Evolutionary conservation across 2,797 vertebrate genomes (phyloP), one percentile per base, ranked within the genome.

Genomic region (Acanthornis magna): DNA sequence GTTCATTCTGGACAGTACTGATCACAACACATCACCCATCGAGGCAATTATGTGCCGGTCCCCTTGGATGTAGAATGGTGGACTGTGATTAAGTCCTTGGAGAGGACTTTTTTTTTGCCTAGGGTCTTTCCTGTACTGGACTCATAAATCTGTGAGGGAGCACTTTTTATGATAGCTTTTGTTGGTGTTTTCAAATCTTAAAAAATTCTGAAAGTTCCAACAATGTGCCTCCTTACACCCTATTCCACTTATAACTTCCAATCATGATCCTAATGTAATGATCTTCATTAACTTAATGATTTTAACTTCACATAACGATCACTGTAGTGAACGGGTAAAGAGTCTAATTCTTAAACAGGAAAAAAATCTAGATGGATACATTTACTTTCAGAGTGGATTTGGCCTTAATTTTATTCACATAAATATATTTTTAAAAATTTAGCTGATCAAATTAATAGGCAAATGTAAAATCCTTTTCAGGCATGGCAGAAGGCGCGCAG

Each of bases 401-500:
- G 92, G 16, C 5, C 2, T 60, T 81, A 0, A 0, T 71, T 83
- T 61, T 67, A 40, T 23, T 78, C 40, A 36, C 0, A 0, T 38
- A 51, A 45, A 45, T 72, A n/a, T 50, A 0, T 14, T 43, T 48
- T 22, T 22, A 47, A 48, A 48, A 48, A 47, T 23, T 13, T 63
- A 73, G 40, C 18, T 71, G 38, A 27, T 48, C 11, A 61, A 65
- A 75, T 77, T 66, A 38, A 67, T 79, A 71, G 32, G 22, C 9
- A 78, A 91, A 75, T 83, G 4, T 76, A 65, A 50, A 66, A 55
- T 27, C 45, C 47, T 80, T 96, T 92, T 19, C 89, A 99, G 99
- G 99, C 98, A 5, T 99, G 99, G 99, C 99, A 99, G 97, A 99
- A 99, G 86, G 99, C 99, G 11, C 97, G 98, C 88, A 98, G 97